Conservation (phyloP, 2,888 invertebrate species). For the Drosophila diplacantha region DNA sequence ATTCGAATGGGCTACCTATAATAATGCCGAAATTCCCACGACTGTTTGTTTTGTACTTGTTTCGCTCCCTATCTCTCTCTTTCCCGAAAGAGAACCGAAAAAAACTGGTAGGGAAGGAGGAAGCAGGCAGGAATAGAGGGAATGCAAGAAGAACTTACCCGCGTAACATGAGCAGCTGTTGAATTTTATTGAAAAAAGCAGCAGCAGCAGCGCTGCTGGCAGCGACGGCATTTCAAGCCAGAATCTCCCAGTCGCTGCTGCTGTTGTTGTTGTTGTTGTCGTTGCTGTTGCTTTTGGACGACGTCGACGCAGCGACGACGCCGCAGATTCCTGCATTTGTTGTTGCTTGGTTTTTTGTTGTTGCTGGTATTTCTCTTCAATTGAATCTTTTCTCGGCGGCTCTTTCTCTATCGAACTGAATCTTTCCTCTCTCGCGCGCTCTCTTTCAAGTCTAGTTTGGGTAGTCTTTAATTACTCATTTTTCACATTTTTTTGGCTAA, state of each 20-base stretch:
- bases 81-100: slow-evolving; percentile 25
- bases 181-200: slow-evolving; percentile 37
- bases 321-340: slow-evolving; percentile 59
- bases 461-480: slow-evolving; percentile 10
- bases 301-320: slow-evolving; percentile 63
- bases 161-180: slow-evolving; percentile 69
- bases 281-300: slow-evolving; percentile 23
- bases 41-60: slow-evolving; percentile 66
- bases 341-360: slow-evolving; percentile 27
- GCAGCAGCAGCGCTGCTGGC: slow-evolving; percentile 45
- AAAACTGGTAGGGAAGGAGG: slow-evolving; percentile 11
- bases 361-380: slow-evolving; percentile 22
- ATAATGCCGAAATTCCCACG: slow-evolving; percentile 56
- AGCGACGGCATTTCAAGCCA: slow-evolving; percentile 48
- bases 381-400: slow-evolving; percentile 21
- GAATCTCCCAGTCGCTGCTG: slow-evolving; percentile 14
- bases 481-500: slow-evolving; percentile 33
- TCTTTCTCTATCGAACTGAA: slow-evolving; percentile 14
- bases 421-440: slow-evolving; percentile 11
- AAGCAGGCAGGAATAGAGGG: slow-evolving; percentile 3
- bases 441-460: slow-evolving; percentile 10
- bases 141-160: slow-evolving; percentile 55
- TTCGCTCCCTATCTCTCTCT: slow-evolving; percentile 29
- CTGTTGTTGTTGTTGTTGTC: slow-evolving; percentile 19
- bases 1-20: slow-evolving; percentile 13